Evolutionary conservation across 2,797 vertebrate genomes (phyloP).

Genomic region (Petrocephalus schoutedeni): DNA sequence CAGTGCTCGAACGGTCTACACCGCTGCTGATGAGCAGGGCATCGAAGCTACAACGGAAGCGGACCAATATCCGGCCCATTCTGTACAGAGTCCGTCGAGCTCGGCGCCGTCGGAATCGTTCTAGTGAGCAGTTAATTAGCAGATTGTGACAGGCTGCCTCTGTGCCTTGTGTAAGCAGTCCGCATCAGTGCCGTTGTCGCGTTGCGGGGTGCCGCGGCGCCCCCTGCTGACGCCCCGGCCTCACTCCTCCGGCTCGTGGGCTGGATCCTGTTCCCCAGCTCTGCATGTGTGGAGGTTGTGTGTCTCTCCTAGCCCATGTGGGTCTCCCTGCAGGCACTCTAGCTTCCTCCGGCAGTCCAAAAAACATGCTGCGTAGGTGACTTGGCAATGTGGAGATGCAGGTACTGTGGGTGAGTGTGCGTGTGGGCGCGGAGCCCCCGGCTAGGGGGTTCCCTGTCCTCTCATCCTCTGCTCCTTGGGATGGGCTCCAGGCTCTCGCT

Average conservation of each 20-base stretch:
- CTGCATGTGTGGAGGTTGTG: not conserved
- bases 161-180: not conserved
- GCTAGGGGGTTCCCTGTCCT: not conserved
- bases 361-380: not conserved
- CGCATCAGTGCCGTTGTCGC: not conserved
- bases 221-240: not conserved
- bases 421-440: not conserved
- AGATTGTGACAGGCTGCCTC: not conserved
- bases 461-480: not conserved
- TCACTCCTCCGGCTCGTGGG: not conserved
- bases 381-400: not conserved
- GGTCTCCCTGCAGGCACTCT: not conserved
- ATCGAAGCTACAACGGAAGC: not conserved
- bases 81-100: not conserved
- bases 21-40: not conserved
- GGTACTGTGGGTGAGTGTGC: not conserved
- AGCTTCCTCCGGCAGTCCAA: not conserved
- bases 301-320: not conserved
- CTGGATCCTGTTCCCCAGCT: not conserved
- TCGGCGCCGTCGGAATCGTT: not conserved
- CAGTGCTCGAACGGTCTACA: not conserved
- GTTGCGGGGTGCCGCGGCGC: not conserved
- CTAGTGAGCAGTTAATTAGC: not conserved
- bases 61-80: not conserved
- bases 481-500: not conserved